phyloP scores from a whole-genome alignment of 2,888 invertebrate genomes.

The Cryptocheilus praepositus region DNA sequence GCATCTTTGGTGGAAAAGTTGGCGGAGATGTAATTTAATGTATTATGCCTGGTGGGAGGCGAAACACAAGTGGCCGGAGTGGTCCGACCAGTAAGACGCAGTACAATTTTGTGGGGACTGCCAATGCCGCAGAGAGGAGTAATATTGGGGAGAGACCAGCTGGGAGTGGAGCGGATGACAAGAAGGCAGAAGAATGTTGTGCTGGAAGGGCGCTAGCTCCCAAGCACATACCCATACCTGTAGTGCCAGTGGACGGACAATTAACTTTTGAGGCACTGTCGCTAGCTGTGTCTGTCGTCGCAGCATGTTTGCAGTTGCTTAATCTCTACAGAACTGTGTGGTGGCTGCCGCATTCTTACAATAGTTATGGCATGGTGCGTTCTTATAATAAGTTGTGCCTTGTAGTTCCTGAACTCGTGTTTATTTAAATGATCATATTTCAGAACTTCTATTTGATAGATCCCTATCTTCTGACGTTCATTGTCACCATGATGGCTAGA shows the following conservation, averaged over 20 bases:
- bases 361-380: slow-evolving; percentile 89
- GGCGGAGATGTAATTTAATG: slow-evolving; percentile 27
- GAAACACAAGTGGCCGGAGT: slow-evolving; percentile 65
- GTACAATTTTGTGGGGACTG: slow-evolving; percentile 44
- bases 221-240: slow-evolving; percentile 89
- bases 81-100: slow-evolving; percentile 73
- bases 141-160: slow-evolving; percentile 47
- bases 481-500: slow-evolving; percentile 86
- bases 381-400: not conserved
- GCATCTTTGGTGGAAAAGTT: not conserved
- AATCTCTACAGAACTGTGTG: slow-evolving; percentile 97
- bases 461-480: slow-evolving; percentile 89
- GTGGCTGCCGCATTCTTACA: slow-evolving; percentile 97
- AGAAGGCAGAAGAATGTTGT: slow-evolving; percentile 57
- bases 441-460: slow-evolving; percentile 98
- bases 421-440: slow-evolving; percentile 66
- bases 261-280: slow-evolving; percentile 91
- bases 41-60: slow-evolving; percentile 71
- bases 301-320: slow-evolving; percentile 91
- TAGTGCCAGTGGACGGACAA: slow-evolving; percentile 86
- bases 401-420: too few species aligned
- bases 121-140: slow-evolving; percentile 38
- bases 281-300: slow-evolving; percentile 86
- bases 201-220: slow-evolving; percentile 78
- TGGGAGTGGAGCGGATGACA: slow-evolving; percentile 57